Percentiles rank a stretch among this genome's conserved stretches.
Conservation (phyloP, 2,888 invertebrate genomes). For the Tetragonisca angustula region DNA sequence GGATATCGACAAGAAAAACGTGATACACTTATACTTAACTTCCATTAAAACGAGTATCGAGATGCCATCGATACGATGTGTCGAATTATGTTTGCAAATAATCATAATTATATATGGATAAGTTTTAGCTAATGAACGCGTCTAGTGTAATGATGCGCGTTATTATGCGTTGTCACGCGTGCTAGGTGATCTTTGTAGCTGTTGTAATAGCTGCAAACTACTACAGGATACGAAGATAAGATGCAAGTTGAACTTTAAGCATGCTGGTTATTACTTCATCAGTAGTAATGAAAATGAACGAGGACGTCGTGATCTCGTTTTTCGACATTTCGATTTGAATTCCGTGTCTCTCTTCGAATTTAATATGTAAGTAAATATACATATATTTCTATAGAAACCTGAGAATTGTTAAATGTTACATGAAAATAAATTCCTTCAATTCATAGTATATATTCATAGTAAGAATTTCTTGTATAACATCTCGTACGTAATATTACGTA, state of each 20-base stretch:
- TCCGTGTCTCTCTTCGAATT: background rate
- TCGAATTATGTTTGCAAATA: background rate
- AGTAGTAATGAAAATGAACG: constrained; percentile 27
- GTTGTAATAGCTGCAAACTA: constrained; percentile 4
- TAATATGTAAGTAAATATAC: background rate
- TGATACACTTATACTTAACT: background rate
- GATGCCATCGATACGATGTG: background rate
- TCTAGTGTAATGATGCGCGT: background rate
- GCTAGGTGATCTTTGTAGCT: background rate
- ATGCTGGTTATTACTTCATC: background rate
- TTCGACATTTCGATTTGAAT: background rate
- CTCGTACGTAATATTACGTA: background rate
- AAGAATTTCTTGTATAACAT: background rate
- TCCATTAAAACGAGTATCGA: constrained; percentile 24
- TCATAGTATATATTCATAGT: background rate
- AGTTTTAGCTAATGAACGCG: background rate
- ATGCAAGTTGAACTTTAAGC: constrained; percentile 8
- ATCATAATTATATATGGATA: background rate
- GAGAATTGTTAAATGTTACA: background rate
- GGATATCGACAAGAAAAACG: background rate
- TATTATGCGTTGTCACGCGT: background rate
- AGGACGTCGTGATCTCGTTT: constrained; percentile 6
- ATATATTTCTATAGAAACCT: background rate
- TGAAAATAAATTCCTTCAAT: background rate
- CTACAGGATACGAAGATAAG: constrained; percentile 13